Percentiles rank a stretch among this genome's conserved stretches.
These are phyloP conservation scores for Odocoileus hemionus DNA, from an alignment of 2,113 vertebrate genomes.

Conservation along the genomic window DNA sequence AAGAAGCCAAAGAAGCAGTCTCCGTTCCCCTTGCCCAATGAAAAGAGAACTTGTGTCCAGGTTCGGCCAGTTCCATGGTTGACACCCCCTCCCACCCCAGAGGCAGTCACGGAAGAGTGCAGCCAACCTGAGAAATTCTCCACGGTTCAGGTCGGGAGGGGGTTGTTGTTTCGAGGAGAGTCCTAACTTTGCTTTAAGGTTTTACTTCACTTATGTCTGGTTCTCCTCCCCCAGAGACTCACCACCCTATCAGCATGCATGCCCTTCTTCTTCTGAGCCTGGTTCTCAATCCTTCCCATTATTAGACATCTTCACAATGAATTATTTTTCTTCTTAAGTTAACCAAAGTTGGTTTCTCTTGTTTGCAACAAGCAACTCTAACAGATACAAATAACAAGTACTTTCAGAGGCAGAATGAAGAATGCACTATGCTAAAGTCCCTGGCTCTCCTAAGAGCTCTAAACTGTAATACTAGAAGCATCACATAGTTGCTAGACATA, in stretches of 20 bases:
- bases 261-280: not conserved
- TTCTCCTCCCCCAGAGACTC: not conserved
- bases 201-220: not conserved
- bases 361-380: not conserved
- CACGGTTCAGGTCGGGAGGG: not conserved
- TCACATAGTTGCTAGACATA: not conserved
- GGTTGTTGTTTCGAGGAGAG: not conserved
- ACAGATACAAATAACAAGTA: not conserved
- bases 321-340: not conserved
- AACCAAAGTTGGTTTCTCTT: not conserved
- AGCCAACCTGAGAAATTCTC: not conserved
- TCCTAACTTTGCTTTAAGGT: not conserved
- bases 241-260: not conserved
- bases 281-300: not conserved
- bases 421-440: not conserved
- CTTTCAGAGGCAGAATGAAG: not conserved
- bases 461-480: not conserved
- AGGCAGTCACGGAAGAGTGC: not conserved
- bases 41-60: not conserved
- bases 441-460: not conserved
- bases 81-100: not conserved
- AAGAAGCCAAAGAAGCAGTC: not conserved
- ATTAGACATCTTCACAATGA: not conserved
- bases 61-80: not conserved
- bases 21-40: not conserved